These are phyloP conservation scores for Parnassius orleans DNA, from an alignment of 2,888 invertebrate species.

Conservation along the genomic window DNA sequence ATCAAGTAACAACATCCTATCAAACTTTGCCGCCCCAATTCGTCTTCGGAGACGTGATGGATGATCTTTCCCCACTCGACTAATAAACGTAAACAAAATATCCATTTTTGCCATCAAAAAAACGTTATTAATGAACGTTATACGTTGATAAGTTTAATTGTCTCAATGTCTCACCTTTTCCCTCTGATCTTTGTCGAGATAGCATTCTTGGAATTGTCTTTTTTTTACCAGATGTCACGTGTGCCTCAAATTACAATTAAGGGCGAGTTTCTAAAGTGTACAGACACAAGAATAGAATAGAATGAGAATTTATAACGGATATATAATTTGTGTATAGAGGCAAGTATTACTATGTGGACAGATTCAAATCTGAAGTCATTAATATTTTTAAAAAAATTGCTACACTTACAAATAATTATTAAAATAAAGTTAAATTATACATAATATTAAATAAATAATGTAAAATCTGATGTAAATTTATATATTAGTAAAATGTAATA, in stretches of 20 bases:
- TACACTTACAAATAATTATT: too few relatives aligned
- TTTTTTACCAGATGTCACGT: conserved; percentile 44
- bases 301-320: not conserved
- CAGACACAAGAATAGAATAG: not conserved
- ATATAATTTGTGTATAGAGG: too few relatives aligned
- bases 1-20: conserved; percentile 19
- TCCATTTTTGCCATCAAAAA: conserved; percentile 57
- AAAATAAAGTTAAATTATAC: too few relatives aligned
- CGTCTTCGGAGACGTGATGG: conserved; percentile 70
- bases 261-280: conserved; percentile 2
- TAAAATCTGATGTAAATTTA: too few relatives aligned
- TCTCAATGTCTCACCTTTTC: conserved; percentile 53
- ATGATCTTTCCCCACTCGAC: conserved; percentile 68
- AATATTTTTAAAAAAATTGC: too few relatives aligned
- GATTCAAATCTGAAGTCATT: too few relatives aligned
- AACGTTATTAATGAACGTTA: conserved; percentile 67
- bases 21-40: conserved; percentile 47
- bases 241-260: conserved; percentile 39
- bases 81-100: conserved; percentile 79
- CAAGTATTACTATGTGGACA: too few relatives aligned
- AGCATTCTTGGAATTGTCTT: conserved; percentile 39
- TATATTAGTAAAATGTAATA: too few relatives aligned
- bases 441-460: too few relatives aligned
- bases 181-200: conserved; percentile 52
- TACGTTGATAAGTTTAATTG: conserved; percentile 69